Base-by-base conservation (phyloP, 1,140 invertebrate species). In the Calliopsis andreniformis region DNA sequence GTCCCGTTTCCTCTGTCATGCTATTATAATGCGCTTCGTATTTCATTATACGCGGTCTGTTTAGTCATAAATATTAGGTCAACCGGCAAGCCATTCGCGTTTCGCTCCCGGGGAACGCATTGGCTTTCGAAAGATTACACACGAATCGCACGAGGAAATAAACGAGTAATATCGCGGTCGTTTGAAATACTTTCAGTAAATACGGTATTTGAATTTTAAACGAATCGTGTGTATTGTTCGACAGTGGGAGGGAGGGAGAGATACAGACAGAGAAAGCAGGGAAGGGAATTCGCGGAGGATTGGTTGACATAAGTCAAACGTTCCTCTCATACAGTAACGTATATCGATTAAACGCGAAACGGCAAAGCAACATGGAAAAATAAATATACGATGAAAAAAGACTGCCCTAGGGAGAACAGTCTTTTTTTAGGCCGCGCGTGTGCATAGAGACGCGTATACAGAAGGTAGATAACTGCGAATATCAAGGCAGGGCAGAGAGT, bases 321-420 rank as follows among this genome's bases (percentile, higher is more conserved):
- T 71, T 71, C 23, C 58, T 71, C 32, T 42, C n/a, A 58, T n/a
- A n/a, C n/a, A 25, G 25, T 28, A 71, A 16, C 45, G 56, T 63
- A 71, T 63, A 71, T 63, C 69, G 69, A 51, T 63, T 71, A 63
- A 62, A 12, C 58, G 45, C 23, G 69, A 71, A 53, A 51, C 45
- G 42, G 43, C 45, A 63, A 49, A 51, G 58, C 58, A 49, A 43
- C 18, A 16, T 35, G n/a, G 23, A 4, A 61, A 63, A 63, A 62
- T 63, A 71, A 71, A 71, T 71, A 51, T 62, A 30, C 23, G 23
- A 20, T 62, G 56, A 39, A 42, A 42, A 56, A 66, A 49, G 12
- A 47, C 0, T 23, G 32, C 16, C 66, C 49, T 43, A 30, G 66
- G 25, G 56, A 69, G 32, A 12, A 28, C 7, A n/a, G 53, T 23